Conservation (phyloP, 2,888 invertebrate genomes). For the Noctua pronuba region DNA sequence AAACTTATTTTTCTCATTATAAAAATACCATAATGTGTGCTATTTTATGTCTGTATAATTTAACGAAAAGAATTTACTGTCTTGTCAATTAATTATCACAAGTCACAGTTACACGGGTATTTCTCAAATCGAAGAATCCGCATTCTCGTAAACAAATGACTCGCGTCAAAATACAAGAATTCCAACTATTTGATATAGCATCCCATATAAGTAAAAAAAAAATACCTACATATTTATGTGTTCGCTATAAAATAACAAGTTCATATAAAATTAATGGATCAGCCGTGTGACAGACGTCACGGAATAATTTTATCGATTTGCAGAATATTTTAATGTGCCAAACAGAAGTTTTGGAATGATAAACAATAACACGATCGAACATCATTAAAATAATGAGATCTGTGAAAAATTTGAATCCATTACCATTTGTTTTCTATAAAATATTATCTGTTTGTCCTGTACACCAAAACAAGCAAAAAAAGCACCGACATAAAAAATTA, state of each 20-base stretch:
- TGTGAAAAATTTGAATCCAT: conserved; percentile 44
- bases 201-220: conserved; percentile 54
- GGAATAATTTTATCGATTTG: conserved; percentile 73
- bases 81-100: conserved; percentile 57
- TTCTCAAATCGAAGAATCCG: conserved; percentile 53
- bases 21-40: conserved; percentile 15
- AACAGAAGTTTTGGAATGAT: conserved; percentile 61
- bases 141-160: conserved; percentile 55
- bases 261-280: conserved; percentile 72
- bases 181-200: conserved; percentile 65
- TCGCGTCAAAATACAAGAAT: conserved; percentile 73
- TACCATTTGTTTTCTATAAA: conserved; percentile 21
- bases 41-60: conserved; percentile 43
- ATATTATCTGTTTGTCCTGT: conserved; percentile 16
- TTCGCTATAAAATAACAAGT: conserved; percentile 61
- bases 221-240: conserved; percentile 58
- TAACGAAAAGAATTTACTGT: conserved; percentile 43
- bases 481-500: conserved; percentile 12
- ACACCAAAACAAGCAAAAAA: conserved; percentile 1
- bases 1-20: conserved; percentile 17
- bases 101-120: conserved; percentile 56
- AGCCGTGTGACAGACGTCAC: conserved; percentile 71
- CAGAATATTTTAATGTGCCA: conserved; percentile 62
- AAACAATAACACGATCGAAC: conserved; percentile 72
- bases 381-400: conserved; percentile 53